Conservation (phyloP, 2,888 invertebrate genomes). For the Elysia crispata region DNA sequence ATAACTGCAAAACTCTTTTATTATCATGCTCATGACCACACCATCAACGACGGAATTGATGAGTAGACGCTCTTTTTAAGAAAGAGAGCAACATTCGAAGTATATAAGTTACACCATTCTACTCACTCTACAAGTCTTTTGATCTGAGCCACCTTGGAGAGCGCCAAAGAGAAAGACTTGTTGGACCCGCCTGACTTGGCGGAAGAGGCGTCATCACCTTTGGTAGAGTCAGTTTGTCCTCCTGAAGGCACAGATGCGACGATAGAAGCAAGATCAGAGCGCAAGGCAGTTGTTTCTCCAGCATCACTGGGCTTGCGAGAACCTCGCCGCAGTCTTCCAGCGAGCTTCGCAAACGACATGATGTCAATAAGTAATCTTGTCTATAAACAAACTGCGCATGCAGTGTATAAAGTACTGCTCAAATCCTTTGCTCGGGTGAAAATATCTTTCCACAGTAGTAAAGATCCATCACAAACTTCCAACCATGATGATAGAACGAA, state of each 20-base stretch:
- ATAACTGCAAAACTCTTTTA: no score
- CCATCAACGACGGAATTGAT: no score
- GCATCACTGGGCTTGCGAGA: neutral
- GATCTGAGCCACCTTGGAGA: conserved; percentile 9
- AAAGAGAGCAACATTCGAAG: no score
- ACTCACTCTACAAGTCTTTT: conserved; percentile 9
- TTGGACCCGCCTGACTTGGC: neutral
- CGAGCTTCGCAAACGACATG: neutral
- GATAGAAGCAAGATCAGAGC: no score
- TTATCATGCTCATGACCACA: no score
- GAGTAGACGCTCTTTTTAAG: no score
- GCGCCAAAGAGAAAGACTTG: conserved; percentile 3
- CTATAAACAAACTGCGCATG: neutral
- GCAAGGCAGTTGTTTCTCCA: neutral
- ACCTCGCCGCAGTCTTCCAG: neutral
- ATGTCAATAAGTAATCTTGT: neutral
- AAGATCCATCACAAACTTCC: no score
- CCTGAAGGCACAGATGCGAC: neutral
- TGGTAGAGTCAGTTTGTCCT: neutral
- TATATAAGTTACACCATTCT: no score
- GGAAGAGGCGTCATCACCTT: neutral
- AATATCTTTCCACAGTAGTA: no score
- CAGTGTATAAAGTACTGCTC: no score
- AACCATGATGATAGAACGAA: no score
- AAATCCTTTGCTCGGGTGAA: no score